These are phyloP conservation scores for Alcedo atthis DNA, from an alignment of 2,797 vertebrate species.

Conservation along the genomic window DNA sequence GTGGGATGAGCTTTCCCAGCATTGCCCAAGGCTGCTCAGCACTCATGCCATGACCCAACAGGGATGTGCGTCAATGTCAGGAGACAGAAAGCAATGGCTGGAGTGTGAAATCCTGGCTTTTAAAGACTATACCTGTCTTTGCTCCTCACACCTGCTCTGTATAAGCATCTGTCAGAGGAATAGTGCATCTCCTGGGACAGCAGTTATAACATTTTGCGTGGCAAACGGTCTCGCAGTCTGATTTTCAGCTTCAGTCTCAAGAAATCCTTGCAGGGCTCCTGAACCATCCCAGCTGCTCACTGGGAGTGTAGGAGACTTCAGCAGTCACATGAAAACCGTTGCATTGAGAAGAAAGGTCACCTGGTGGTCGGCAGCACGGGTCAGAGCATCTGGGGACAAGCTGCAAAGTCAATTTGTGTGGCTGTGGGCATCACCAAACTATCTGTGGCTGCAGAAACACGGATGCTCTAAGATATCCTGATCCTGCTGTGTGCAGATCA, in stretches of 20 bases:
- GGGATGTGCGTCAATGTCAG: background rate
- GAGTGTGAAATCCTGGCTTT: background rate
- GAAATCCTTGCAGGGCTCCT: background rate
- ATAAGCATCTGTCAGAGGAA: background rate
- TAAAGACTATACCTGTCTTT: background rate
- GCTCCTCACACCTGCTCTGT: background rate
- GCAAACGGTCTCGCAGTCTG: background rate
- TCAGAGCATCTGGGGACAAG: background rate
- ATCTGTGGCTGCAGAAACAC: background rate
- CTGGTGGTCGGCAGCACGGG: background rate
- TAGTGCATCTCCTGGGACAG: background rate
- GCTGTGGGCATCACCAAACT: background rate
- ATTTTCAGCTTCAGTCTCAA: background rate
- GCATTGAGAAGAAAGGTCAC: fast-evolving
- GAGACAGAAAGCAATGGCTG: background rate
- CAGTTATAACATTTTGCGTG: fast-evolving
- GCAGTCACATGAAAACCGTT: background rate
- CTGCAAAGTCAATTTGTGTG: background rate
- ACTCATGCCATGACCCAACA: background rate
- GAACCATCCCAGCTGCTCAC: background rate
- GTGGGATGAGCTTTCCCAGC: background rate
- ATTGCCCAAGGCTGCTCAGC: constrained; percentile 17
- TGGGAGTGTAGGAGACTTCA: background rate
- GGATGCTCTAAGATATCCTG: background rate
- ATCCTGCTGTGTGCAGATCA: background rate